phyloP scores from a whole-genome alignment of 2,113 vertebrate genomes.

The Sphyrna mokarran region DNA sequence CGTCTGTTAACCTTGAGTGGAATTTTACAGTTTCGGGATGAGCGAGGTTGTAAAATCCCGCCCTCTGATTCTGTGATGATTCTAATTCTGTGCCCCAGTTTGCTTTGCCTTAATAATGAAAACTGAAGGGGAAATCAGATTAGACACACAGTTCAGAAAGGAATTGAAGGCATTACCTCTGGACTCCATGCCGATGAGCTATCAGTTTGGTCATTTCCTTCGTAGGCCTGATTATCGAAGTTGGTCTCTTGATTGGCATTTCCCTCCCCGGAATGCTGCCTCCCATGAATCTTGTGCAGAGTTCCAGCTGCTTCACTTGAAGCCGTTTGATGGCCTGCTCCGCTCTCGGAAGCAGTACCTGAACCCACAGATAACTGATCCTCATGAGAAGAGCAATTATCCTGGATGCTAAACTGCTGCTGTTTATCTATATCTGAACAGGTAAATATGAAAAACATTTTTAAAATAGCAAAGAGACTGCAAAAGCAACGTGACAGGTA shows the following conservation, averaged over 20 bases:
- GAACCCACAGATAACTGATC: conserved; percentile 50
- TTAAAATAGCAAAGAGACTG: not conserved
- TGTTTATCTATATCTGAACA: conserved; percentile 61
- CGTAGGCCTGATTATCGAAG: conserved; percentile 52
- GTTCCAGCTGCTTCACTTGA: conserved; percentile 42
- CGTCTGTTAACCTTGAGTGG: too few relatives aligned
- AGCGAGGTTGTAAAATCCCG: too few relatives aligned
- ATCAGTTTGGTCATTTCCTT: conserved; percentile 63
- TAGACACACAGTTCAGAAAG: not conserved
- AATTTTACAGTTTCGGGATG: too few relatives aligned
- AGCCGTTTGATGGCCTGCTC: conserved; percentile 40
- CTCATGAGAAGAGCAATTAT: conserved; percentile 54
- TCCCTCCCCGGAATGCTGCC: conserved; percentile 52
- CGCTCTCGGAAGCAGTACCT: conserved; percentile 42
- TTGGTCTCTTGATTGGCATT: conserved; percentile 54
- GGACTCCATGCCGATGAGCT: conserved; percentile 74
- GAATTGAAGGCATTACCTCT: conserved; percentile 59
- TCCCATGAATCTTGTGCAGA: conserved; percentile 39
- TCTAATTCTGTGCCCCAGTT: not conserved
- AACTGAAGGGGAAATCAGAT: too few relatives aligned
- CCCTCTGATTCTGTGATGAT: too few relatives aligned
- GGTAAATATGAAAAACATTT: not conserved
- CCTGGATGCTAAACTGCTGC: conserved; percentile 58
- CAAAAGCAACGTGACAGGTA: not conserved
- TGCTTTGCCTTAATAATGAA: not conserved